These are phyloP conservation scores for Aphodius granarius DNA, from an alignment of 2,888 invertebrate species.

Conservation along the genomic window DNA sequence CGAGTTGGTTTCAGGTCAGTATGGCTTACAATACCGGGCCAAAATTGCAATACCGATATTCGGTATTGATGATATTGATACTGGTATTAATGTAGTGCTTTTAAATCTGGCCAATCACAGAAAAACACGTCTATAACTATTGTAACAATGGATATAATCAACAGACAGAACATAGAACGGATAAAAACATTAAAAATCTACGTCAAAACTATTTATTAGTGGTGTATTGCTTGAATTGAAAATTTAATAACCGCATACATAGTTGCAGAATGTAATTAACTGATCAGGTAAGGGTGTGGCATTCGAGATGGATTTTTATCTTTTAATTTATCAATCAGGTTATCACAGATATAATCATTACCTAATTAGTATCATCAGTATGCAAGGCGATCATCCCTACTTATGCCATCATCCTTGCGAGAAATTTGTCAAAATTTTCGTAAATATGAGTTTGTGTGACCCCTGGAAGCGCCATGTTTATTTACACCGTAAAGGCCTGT, in stretches of 20 bases:
- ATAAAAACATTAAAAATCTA: neutral
- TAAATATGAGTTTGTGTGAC: neutral
- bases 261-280: neutral
- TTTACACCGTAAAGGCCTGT: slow-evolving; percentile 27
- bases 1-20: too few relatives aligned
- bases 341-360: neutral
- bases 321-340: neutral
- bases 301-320: neutral
- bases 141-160: neutral
- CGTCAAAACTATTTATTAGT: too few relatives aligned
- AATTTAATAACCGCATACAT: neutral
- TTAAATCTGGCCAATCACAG: too few relatives aligned
- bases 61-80: too few relatives aligned
- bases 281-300: neutral
- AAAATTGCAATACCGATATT: too few relatives aligned
- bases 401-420: neutral
- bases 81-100: too few relatives aligned
- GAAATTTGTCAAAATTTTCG: neutral
- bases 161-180: too few relatives aligned
- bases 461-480: slow-evolving; percentile 24
- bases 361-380: neutral
- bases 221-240: too few relatives aligned
- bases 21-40: too few relatives aligned
- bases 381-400: neutral
- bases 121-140: too few relatives aligned